Conservation (phyloP, 2,113 vertebrate species). For the Corvus hawaiiensis region DNA sequence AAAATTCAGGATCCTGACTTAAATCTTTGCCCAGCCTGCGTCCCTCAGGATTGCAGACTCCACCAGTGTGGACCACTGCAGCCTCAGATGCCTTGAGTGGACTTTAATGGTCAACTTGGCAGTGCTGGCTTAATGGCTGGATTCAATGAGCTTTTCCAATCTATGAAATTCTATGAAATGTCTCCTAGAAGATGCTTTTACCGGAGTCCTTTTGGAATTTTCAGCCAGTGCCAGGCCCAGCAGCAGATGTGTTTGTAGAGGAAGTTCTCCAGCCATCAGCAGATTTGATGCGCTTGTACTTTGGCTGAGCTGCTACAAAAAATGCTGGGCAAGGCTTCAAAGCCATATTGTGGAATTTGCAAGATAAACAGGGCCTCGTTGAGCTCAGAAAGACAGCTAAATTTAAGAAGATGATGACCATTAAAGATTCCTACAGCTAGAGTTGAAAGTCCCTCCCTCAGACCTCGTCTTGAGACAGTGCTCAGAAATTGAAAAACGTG, state of each 20-base stretch:
- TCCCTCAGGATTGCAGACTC: background rate
- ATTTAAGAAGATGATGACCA: background rate
- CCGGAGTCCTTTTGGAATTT: background rate
- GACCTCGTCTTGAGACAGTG: background rate
- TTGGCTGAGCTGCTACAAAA: background rate
- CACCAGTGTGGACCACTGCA: background rate
- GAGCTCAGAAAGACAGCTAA: background rate
- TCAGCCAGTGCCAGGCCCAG: background rate
- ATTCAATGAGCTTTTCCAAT: background rate
- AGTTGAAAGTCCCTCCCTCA: background rate
- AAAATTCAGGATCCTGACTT: background rate
- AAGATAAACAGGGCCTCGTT: background rate
- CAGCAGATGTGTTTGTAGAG: conserved; percentile 35
- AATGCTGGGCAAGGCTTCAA: background rate
- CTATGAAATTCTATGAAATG: background rate
- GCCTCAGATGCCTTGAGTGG: too few relatives aligned
- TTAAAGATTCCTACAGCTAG: background rate
- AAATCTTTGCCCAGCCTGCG: background rate
- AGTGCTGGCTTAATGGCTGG: background rate
- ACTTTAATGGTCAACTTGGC: background rate
- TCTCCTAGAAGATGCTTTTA: background rate
- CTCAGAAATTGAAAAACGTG: background rate
- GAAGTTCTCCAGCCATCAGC: conserved; percentile 25
- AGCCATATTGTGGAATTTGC: background rate
- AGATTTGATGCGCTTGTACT: conserved; percentile 13